These are phyloP conservation scores for Mormyrus lacerda DNA, from an alignment of 2,113 vertebrate species.

Conservation along the genomic window DNA sequence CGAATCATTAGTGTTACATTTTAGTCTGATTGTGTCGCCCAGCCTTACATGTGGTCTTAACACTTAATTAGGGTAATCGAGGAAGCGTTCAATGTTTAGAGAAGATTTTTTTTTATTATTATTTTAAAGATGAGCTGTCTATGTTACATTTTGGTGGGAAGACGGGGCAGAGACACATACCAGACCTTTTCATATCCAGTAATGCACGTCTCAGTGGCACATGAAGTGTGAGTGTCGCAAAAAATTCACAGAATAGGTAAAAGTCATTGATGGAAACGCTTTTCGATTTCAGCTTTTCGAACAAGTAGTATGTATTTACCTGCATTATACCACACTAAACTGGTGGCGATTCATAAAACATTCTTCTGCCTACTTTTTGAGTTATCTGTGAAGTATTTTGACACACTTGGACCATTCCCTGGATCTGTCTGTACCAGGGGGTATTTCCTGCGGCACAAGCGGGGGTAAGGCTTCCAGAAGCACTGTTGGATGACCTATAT, in stretches of 20 bases:
- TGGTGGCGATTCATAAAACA: neutral
- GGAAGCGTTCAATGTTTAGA: neutral
- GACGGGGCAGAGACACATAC: neutral
- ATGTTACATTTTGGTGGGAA: neutral
- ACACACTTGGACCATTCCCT: conserved; percentile 1
- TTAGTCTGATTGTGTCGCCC: neutral
- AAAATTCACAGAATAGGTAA: neutral
- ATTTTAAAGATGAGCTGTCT: neutral
- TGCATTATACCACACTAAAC: neutral
- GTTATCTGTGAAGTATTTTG: neutral
- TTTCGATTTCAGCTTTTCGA: neutral
- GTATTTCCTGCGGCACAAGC: neutral
- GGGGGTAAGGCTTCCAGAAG: neutral
- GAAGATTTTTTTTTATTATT: neutral
- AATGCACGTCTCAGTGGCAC: neutral
- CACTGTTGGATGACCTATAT: neutral
- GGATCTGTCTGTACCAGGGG: neutral
- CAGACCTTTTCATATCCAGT: neutral
- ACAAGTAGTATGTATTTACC: neutral
- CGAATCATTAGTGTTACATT: neutral
- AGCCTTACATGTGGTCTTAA: neutral
- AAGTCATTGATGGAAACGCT: neutral
- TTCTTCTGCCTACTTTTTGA: conserved; percentile 4
- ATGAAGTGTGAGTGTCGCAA: neutral
- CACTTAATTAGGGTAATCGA: neutral